These are phyloP conservation scores for Hyphantria cunea DNA, from an alignment of 1,140 invertebrate genomes.

Conservation along the genomic window DNA sequence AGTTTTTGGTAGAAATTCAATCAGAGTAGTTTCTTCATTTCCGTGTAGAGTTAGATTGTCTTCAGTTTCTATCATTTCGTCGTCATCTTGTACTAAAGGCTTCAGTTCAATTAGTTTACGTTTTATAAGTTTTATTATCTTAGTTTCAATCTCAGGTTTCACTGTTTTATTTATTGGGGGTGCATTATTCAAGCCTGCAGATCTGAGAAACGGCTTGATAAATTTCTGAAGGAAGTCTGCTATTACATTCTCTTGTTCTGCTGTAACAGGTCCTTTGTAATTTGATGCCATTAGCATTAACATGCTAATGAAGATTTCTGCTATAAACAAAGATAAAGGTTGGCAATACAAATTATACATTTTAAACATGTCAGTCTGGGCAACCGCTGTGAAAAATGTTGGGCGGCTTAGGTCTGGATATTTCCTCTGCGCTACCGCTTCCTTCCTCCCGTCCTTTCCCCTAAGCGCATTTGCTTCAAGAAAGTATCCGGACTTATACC, in stretches of 20 bases:
- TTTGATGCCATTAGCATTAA: not conserved
- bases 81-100: conserved; percentile 50
- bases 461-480: no score
- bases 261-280: not conserved
- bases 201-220: conserved; percentile 37
- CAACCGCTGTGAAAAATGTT: no score
- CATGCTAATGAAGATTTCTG: not conserved
- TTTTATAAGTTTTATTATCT: conserved; percentile 43
- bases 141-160: conserved; percentile 7
- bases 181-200: not conserved
- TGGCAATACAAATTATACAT: no score
- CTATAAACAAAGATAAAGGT: conserved; percentile 8
- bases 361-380: no score
- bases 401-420: no score
- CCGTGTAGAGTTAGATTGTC: conserved; percentile 41
- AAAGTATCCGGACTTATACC: no score
- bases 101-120: conserved; percentile 48
- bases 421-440: no score
- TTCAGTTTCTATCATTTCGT: conserved; percentile 24
- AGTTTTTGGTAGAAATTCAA: conserved; percentile 48
- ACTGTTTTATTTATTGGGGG: not conserved
- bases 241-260: conserved; percentile 12
- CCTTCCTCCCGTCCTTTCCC: no score
- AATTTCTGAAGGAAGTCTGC: conserved; percentile 34
- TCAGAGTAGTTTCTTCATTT: conserved; percentile 54